A percentile compares a stretch with the other conserved stretches of the same genome.
These are phyloP conservation scores for Garra rufa DNA, from an alignment of 2,113 vertebrate genomes.

Conservation along the genomic window DNA sequence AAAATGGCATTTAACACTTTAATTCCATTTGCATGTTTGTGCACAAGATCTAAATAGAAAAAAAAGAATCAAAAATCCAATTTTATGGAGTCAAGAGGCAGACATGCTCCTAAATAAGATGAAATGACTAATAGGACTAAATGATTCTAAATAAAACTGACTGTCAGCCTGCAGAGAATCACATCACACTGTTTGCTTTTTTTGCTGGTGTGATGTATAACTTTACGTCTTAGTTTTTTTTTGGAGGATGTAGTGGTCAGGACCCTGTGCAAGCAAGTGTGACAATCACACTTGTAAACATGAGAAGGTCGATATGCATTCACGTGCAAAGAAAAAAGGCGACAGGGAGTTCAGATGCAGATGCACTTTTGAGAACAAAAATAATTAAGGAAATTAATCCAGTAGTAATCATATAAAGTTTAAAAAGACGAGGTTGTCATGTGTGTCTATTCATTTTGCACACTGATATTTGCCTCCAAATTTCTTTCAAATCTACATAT, in stretches of 20 bases:
- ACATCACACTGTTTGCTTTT: background rate
- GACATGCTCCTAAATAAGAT: slow-evolving; percentile 25
- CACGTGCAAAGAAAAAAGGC: background rate
- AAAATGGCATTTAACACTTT: too few relatives aligned
- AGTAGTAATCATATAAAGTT: background rate
- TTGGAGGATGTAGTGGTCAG: background rate
- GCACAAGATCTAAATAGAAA: background rate
- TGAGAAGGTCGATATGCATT: background rate
- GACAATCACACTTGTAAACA: background rate
- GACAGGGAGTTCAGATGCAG: background rate
- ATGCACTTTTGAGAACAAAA: background rate
- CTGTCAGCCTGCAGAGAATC: background rate
- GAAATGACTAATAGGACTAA: slow-evolving; percentile 16
- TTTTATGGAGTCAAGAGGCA: slow-evolving; percentile 26
- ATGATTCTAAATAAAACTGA: slow-evolving; percentile 23
- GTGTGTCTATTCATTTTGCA: too few relatives aligned
- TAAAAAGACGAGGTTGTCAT: background rate
- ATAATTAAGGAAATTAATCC: background rate
- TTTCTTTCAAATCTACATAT: background rate
- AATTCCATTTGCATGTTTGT: background rate
- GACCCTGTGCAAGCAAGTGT: background rate
- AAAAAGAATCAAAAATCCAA: background rate
- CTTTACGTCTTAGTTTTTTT: background rate
- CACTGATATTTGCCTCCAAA: background rate
- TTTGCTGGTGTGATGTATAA: slow-evolving; percentile 12